phyloP scores from a whole-genome alignment of 2,113 vertebrate species.

The Vireo altiloquus region DNA sequence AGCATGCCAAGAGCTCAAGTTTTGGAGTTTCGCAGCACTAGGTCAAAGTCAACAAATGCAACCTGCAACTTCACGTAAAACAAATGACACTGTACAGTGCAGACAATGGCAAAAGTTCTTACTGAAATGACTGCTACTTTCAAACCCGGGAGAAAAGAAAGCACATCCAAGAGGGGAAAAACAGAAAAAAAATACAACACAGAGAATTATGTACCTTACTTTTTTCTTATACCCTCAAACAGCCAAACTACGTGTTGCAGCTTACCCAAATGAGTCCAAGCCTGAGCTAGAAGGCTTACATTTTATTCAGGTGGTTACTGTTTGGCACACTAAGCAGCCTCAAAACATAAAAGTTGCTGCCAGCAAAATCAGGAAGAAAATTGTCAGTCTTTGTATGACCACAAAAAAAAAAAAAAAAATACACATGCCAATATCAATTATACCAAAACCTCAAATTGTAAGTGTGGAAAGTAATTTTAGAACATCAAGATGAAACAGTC shows the following conservation, averaged over 20 bases:
- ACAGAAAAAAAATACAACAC: neutral
- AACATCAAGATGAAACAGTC: neutral
- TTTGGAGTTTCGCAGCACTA: neutral
- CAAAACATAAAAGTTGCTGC: neutral
- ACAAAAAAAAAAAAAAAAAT: neutral
- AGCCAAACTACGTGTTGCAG: neutral
- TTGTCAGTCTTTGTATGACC: neutral
- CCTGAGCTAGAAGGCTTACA: neutral
- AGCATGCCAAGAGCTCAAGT: fast-evolving
- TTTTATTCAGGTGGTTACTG: neutral
- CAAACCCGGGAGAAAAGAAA: neutral
- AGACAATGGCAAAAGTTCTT: neutral
- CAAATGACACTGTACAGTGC: neutral
- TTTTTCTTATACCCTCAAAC: neutral
- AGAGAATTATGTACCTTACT: neutral
- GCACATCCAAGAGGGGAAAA: neutral
- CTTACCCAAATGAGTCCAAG: neutral
- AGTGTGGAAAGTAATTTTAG: neutral
- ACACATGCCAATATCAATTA: neutral
- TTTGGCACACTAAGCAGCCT: neutral
- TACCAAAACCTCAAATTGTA: neutral
- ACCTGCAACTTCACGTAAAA: neutral
- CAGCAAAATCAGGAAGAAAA: neutral
- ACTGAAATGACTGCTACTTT: neutral
- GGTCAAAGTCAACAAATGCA: neutral